Percentiles rank a stretch among this genome's conserved stretches.
phyloP scores from a whole-genome alignment of 2,888 invertebrate species.

The Lasioglossum lativentre region DNA sequence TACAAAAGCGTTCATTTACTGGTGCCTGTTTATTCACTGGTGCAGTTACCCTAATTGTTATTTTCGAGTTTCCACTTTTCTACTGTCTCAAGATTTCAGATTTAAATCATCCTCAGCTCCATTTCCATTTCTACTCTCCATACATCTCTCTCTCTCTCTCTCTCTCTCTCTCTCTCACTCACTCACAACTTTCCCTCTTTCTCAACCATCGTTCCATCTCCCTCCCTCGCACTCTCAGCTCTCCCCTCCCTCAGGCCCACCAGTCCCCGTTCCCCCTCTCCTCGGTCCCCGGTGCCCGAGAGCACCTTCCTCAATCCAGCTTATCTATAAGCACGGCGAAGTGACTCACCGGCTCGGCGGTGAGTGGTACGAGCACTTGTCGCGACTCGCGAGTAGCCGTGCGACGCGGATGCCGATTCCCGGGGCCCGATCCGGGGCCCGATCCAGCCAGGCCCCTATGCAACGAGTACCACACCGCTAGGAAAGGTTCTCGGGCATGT shows the following conservation, averaged over 20 bases:
- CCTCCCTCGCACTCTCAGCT: not conserved
- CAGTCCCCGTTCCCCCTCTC: constrained; percentile 12
- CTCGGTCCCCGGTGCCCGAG: constrained; percentile 13
- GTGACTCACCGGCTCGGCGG: constrained; percentile 68
- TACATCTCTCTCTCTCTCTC: not conserved
- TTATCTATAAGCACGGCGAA: constrained; percentile 55
- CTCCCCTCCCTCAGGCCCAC: not conserved
- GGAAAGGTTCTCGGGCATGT: constrained; percentile 56
- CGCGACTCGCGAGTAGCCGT: constrained; percentile 66
- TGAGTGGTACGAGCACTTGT: constrained; percentile 71
- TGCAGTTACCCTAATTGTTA: no score
- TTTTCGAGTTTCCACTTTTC: no score
- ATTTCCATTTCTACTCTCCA: not conserved
- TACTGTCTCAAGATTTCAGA: not conserved
- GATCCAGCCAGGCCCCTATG: not conserved
- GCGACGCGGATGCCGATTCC: constrained; percentile 59
- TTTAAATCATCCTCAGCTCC: not conserved
- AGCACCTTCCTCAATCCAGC: constrained; percentile 46
- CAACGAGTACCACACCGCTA: constrained; percentile 18
- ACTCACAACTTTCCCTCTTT: not conserved
- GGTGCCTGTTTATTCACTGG: no score
- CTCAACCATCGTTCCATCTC: not conserved
- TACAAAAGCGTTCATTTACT: no score
- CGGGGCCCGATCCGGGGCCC: constrained; percentile 40
- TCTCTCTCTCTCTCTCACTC: no score